Conservation (phyloP, 2,113 vertebrate genomes). For the Cololabis saira region DNA sequence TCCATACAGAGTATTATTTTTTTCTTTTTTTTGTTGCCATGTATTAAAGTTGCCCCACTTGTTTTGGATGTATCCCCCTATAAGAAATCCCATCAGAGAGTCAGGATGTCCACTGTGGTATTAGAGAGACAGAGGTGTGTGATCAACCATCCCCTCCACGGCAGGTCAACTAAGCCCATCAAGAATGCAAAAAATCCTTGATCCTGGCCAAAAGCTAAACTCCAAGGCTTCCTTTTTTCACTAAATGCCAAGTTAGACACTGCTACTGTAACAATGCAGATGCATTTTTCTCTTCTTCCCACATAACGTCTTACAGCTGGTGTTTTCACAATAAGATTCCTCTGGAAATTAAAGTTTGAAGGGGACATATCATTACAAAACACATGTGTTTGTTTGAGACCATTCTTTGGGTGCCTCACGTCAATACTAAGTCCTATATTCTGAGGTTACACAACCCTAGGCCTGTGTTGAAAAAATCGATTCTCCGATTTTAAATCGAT, state of each 20-base stretch:
- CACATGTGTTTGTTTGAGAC: too few species aligned
- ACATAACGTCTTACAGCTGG: too few species aligned
- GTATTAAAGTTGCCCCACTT: slow-evolving; percentile 28
- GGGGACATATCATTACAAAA: too few species aligned
- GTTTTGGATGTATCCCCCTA: slow-evolving; percentile 18
- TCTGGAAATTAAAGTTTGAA: too few species aligned
- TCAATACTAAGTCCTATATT: too few species aligned
- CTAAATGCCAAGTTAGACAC: slow-evolving; percentile 37
- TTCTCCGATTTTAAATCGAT: too few species aligned
- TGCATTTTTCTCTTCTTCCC: too few species aligned
- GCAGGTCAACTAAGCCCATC: slow-evolving; percentile 63
- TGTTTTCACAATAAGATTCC: too few species aligned
- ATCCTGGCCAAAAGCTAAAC: slow-evolving; percentile 54
- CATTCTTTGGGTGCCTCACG: too few species aligned
- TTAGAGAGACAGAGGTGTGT: slow-evolving; percentile 51
- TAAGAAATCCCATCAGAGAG: slow-evolving; percentile 35
- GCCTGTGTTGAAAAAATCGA: too few species aligned
- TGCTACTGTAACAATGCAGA: too few species aligned
- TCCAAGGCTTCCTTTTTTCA: slow-evolving; percentile 35
- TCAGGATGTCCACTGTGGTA: slow-evolving; percentile 38
- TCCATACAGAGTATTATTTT: background rate
- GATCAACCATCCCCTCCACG: slow-evolving; percentile 61
- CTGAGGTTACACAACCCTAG: too few species aligned
- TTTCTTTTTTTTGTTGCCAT: background rate
- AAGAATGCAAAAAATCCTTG: slow-evolving; percentile 68